phyloP scores from a whole-genome alignment of 1,140 invertebrate genomes.

The Hylaeus anthracinus region DNA sequence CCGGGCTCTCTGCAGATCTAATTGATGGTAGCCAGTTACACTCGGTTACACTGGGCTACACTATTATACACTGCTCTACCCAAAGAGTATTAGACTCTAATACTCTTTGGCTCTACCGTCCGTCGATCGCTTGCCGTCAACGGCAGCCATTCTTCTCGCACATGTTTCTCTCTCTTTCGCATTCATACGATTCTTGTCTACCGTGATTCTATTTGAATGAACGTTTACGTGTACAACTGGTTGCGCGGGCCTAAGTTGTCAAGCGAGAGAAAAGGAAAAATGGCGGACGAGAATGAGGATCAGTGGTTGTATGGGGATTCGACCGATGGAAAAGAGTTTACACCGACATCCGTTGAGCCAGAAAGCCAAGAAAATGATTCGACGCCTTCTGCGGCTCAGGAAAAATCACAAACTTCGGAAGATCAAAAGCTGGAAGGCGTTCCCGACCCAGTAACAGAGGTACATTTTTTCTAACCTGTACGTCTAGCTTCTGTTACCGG shows the following conservation, averaged over 20 bases:
- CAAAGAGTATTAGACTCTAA: no score
- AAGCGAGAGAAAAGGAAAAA: constrained; percentile 68
- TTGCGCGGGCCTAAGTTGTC: constrained; percentile 15
- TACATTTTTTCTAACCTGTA: constrained; percentile 64
- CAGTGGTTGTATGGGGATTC: constrained; percentile 88
- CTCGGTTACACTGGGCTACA: no score
- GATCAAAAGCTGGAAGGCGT: constrained; percentile 58
- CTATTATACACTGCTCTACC: no score
- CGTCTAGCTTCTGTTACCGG: constrained; percentile 11
- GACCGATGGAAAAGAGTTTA: constrained; percentile 70
- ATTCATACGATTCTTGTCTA: no score
- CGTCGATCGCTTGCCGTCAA: no score
- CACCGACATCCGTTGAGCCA: constrained; percentile 57
- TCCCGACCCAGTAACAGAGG: constrained; percentile 52
- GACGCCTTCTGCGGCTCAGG: constrained; percentile 54
- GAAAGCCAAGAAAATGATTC: constrained; percentile 73
- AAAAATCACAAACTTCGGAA: constrained; percentile 65
- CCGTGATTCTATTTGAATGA: no score
- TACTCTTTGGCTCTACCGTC: no score
- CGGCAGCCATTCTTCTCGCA: no score
- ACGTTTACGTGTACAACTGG: no score
- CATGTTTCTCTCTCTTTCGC: no score
- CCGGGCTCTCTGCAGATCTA: no score
- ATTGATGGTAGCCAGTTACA: no score
- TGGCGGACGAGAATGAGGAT: constrained; percentile 88